Conservation (phyloP, 1,140 invertebrate species). For the Armadillidium nasatum region DNA sequence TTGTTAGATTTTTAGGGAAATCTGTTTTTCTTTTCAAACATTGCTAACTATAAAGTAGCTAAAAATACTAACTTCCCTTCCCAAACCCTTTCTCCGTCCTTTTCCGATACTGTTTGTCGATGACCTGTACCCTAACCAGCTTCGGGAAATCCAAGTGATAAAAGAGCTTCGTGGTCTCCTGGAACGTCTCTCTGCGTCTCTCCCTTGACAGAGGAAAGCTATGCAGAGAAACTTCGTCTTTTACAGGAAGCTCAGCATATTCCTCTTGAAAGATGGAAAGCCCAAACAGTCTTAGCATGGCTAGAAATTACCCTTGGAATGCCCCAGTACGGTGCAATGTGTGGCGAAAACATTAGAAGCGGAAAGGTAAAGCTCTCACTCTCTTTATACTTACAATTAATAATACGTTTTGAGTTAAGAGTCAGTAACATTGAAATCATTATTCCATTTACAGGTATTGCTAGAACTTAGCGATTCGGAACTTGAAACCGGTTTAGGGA, state of each 20-base stretch:
- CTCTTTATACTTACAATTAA: background rate
- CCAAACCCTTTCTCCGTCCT: background rate
- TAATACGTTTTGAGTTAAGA: background rate
- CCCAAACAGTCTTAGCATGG: slow-evolving; percentile 87
- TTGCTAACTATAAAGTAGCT: too few species aligned
- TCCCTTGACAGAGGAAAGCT: slow-evolving; percentile 69
- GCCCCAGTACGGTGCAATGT: slow-evolving; percentile 83
- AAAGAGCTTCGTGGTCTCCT: slow-evolving; percentile 44
- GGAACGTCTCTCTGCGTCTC: slow-evolving; percentile 54
- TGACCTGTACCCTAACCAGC: background rate
- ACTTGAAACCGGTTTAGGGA: slow-evolving; percentile 77
- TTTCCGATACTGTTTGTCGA: background rate
- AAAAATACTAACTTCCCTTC: background rate
- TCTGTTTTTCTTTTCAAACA: too few species aligned
- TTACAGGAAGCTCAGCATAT: slow-evolving; percentile 77
- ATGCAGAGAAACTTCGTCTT: slow-evolving; percentile 72
- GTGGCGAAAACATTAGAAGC: slow-evolving; percentile 88
- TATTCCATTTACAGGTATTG: slow-evolving; percentile 60
- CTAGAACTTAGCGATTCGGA: slow-evolving; percentile 83
- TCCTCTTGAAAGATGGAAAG: slow-evolving; percentile 86
- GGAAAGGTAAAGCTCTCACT: slow-evolving; percentile 66
- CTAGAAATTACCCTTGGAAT: slow-evolving; percentile 86
- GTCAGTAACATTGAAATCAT: too few species aligned
- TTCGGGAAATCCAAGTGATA: slow-evolving; percentile 36
- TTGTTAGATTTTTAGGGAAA: too few species aligned